These are phyloP conservation scores for Rhynchopsitta pachyrhyncha DNA, from an alignment of 2,113 vertebrate genomes.

Conservation along the genomic window DNA sequence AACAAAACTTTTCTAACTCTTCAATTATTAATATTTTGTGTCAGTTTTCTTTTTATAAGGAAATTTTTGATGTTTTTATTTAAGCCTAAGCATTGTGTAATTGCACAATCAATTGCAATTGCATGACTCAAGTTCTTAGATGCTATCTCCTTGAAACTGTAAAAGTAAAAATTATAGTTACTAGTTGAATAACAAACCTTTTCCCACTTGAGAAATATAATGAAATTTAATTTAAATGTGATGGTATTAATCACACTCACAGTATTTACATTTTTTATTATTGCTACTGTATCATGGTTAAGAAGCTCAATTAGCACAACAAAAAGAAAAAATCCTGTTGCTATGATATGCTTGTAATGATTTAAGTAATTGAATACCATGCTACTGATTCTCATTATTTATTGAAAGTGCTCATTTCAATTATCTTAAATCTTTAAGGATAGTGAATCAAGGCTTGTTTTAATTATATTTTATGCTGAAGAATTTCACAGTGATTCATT, in stretches of 20 bases:
- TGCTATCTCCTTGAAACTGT: not conserved
- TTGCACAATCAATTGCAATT: not conserved
- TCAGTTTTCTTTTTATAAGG: not conserved
- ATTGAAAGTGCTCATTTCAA: not conserved
- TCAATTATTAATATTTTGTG: not conserved
- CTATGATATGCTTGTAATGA: not conserved
- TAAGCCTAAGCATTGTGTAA: not conserved
- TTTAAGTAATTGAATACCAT: not conserved
- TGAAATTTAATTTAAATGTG: not conserved
- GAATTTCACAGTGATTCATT: not conserved
- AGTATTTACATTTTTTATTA: not conserved
- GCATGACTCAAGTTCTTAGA: not conserved
- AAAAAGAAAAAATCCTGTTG: not conserved
- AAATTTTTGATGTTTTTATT: not conserved
- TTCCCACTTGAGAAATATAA: not conserved
- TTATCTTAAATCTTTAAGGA: not conserved
- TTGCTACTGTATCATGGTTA: not conserved
- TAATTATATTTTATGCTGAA: not conserved
- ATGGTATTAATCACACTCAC: not conserved
- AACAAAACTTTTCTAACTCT: not conserved
- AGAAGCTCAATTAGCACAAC: not conserved
- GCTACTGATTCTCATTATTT: not conserved
- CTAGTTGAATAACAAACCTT: not conserved
- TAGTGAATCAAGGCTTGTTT: not conserved
- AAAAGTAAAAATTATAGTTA: not conserved